Percentiles rank a stretch among this genome's conserved stretches.
These are phyloP conservation scores for Ursus arctos DNA, from an alignment of 2,113 vertebrate genomes.

Conservation along the genomic window DNA sequence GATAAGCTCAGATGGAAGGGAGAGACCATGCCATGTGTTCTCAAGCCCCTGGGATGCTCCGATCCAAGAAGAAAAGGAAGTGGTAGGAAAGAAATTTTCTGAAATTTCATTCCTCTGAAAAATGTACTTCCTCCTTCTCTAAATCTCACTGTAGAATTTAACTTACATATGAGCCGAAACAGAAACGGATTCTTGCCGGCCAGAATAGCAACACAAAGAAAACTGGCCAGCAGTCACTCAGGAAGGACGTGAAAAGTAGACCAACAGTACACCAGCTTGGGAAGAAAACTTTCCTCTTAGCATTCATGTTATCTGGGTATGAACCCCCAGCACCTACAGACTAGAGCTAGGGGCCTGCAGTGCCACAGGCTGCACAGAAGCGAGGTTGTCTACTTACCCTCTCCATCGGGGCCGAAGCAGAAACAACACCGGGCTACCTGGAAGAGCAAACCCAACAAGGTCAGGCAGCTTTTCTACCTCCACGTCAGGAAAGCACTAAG, in stretches of 20 bases:
- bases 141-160: background rate
- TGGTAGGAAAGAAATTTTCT: background rate
- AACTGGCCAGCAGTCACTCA: background rate
- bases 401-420: slow-evolving; percentile 91
- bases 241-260: background rate
- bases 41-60: background rate
- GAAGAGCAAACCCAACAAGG: slow-evolving; percentile 61
- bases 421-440: slow-evolving; percentile 98
- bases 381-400: slow-evolving; percentile 87
- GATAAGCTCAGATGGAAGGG: background rate
- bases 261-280: background rate
- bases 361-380: background rate
- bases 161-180: background rate
- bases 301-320: background rate
- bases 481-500: too few species aligned
- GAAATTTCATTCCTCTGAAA: slow-evolving; percentile 19
- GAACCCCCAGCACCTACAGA: background rate
- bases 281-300: background rate
- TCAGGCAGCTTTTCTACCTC: background rate
- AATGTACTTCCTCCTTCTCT: background rate
- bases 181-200: background rate
- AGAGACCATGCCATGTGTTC: background rate
- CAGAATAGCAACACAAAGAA: background rate
- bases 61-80: background rate
- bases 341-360: background rate